Conservation (phyloP, 2,888 invertebrate species). For the Platycnemis pennipes region DNA sequence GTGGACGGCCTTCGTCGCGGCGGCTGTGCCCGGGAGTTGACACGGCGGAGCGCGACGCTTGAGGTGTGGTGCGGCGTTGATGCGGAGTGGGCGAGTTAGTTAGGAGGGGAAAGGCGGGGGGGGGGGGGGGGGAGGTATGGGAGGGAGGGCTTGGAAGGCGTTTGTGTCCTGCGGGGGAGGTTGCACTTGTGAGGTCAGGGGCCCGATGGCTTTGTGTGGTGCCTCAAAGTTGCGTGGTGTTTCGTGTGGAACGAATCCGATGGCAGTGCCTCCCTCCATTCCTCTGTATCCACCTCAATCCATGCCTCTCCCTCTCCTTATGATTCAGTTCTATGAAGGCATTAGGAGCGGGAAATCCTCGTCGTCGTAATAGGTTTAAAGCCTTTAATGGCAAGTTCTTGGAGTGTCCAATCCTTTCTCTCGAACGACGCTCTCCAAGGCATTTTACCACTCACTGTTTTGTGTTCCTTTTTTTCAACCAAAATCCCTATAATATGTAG, state of each 20-base stretch:
- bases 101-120: background rate
- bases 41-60: background rate
- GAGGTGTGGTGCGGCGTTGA: background rate
- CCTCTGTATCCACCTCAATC: background rate
- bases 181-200: background rate
- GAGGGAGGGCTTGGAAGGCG: background rate
- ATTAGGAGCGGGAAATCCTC: too few species aligned
- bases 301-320: background rate
- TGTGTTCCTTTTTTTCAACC: too few species aligned
- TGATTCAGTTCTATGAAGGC: too few species aligned
- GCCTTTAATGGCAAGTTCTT: too few species aligned
- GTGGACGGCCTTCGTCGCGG: slow-evolving; percentile 4
- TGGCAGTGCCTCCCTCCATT: too few species aligned
- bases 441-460: too few species aligned
- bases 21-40: background rate
- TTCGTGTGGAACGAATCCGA: too few species aligned
- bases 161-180: background rate
- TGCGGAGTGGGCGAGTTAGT: background rate
- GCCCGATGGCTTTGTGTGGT: background rate
- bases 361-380: too few species aligned
- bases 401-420: too few species aligned
- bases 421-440: too few species aligned
- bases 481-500: too few species aligned
- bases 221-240: background rate
- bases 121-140: background rate